Conservation (phyloP, 2,113 vertebrate genomes). For the Osmerus mordax region DNA sequence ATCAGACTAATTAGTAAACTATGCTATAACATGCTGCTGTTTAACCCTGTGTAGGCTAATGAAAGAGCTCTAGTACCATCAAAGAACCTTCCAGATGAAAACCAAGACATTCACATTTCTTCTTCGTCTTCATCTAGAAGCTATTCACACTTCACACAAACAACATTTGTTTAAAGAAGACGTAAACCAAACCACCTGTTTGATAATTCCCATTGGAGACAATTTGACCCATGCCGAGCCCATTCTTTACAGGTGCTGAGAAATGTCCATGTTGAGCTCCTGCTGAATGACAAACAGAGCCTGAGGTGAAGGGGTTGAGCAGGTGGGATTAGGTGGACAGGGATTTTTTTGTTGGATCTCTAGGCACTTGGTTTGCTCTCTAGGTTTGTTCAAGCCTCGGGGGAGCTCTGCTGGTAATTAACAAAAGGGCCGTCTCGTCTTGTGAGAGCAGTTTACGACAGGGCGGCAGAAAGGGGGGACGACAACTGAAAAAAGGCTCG, state of each 20-base stretch:
- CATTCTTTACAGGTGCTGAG: conserved; percentile 26
- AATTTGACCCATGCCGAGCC: background rate
- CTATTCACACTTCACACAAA: too few species aligned
- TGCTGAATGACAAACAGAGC: conserved; percentile 20
- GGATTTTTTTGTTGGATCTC: background rate
- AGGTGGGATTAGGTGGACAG: background rate
- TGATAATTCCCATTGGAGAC: too few species aligned
- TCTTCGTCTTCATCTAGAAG: too few species aligned
- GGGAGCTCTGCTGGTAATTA: background rate
- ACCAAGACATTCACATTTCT: too few species aligned
- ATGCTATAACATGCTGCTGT: too few species aligned
- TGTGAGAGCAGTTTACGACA: conserved; percentile 19
- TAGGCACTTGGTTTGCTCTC: background rate
- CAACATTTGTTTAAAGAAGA: too few species aligned
- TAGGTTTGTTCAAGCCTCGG: conserved; percentile 17
- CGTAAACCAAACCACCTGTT: too few species aligned
- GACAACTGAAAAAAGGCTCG: too few species aligned
- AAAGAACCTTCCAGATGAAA: too few species aligned
- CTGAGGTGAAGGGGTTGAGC: background rate
- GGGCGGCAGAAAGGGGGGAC: conserved; percentile 1
- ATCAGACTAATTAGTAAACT: too few species aligned
- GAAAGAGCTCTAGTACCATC: too few species aligned
- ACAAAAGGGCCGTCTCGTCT: background rate
- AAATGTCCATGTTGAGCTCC: conserved; percentile 52
- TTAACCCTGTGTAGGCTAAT: too few species aligned